Percentiles rank a stretch among this genome's conserved stretches.
phyloP scores from a whole-genome alignment of 1,140 invertebrate species.

The Colletes gigas region DNA sequence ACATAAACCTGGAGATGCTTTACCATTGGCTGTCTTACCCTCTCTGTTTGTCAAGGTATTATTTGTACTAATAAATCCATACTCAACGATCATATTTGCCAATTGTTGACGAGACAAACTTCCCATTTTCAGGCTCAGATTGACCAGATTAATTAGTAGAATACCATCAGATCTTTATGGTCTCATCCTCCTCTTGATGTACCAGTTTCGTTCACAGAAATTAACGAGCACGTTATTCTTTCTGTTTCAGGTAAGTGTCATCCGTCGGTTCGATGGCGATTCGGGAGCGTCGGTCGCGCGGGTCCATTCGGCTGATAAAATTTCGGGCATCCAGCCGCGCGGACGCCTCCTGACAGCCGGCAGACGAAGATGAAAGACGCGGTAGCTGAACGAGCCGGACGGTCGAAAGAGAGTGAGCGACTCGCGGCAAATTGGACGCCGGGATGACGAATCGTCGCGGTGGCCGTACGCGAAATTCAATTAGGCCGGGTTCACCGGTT shows the following conservation, averaged over 20 bases:
- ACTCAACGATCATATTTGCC: too few relatives aligned
- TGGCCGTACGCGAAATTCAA: constrained; percentile 62
- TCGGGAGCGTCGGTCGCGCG: background rate
- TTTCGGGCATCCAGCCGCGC: constrained; percentile 19
- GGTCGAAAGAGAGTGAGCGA: constrained; percentile 56
- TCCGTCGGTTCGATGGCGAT: background rate
- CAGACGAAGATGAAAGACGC: constrained; percentile 57
- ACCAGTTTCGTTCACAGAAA: background rate
- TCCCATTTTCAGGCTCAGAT: too few relatives aligned
- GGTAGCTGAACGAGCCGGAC: constrained; percentile 29
- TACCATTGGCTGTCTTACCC: too few relatives aligned
- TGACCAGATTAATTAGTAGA: too few relatives aligned
- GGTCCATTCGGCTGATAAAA: constrained; percentile 33
- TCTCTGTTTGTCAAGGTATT: too few relatives aligned
- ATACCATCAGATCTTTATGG: too few relatives aligned
- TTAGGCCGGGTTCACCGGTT: constrained; percentile 59
- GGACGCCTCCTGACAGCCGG: constrained; percentile 31
- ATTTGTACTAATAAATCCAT: too few relatives aligned
- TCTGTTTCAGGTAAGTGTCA: constrained; percentile 68
- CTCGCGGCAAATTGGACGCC: constrained; percentile 60
- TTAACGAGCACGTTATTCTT: constrained; percentile 18
- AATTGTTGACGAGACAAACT: too few relatives aligned
- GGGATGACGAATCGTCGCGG: constrained; percentile 62
- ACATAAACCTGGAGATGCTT: too few relatives aligned
- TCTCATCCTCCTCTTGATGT: too few relatives aligned